Conservation (phyloP, 2,113 vertebrate genomes). For the Scartelaos histophorus region DNA sequence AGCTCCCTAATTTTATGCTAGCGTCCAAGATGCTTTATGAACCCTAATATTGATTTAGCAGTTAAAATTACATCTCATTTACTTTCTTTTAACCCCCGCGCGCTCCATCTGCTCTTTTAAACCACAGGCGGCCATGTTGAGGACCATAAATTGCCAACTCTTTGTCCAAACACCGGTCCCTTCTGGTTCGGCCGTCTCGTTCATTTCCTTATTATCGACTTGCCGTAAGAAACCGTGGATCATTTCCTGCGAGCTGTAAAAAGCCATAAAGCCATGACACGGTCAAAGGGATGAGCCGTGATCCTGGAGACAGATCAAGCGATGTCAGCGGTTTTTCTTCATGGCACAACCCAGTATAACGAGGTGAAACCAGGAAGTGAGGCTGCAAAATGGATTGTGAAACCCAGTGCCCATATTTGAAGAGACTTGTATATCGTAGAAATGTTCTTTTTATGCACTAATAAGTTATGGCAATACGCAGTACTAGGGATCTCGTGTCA, state of each 20-base stretch:
- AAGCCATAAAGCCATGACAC: not conserved
- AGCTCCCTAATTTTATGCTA: not conserved
- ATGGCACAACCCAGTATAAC: not conserved
- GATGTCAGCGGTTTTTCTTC: not conserved
- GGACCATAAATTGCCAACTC: not conserved
- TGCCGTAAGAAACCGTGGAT: not conserved
- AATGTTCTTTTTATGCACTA: no score
- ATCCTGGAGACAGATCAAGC: not conserved
- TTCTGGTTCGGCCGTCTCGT: not conserved
- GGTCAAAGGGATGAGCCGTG: not conserved
- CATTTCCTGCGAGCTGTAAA: not conserved
- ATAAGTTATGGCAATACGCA: no score
- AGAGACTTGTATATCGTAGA: no score
- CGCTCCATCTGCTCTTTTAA: not conserved
- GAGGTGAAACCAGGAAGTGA: not conserved
- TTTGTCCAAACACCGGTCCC: not conserved
- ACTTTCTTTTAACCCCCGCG: not conserved
- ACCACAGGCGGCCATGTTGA: not conserved
- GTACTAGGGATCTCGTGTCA: no score
- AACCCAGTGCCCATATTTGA: not conserved
- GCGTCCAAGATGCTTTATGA: not conserved
- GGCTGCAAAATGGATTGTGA: not conserved
- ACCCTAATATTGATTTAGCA: not conserved
- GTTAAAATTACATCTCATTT: not conserved
- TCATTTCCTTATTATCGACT: not conserved